A percentile compares a stretch with the other conserved stretches of the same genome.
These are phyloP conservation scores for Calephelis perditalis DNA, from an alignment of 2,888 invertebrate genomes.

Conservation along the genomic window DNA sequence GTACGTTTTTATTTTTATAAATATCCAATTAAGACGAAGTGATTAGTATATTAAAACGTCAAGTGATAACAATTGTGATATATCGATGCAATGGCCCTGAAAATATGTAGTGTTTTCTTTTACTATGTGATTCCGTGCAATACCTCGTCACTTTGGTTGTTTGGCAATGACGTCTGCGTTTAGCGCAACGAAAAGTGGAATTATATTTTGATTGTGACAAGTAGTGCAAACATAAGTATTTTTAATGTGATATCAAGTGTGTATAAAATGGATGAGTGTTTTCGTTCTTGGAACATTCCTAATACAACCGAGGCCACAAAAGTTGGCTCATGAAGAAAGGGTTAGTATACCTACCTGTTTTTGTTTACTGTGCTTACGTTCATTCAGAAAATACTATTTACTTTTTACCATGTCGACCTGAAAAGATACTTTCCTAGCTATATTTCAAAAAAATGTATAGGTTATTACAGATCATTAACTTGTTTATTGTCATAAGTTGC, in stretches of 20 bases:
- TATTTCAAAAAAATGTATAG: constrained; percentile 36
- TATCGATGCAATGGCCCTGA: constrained; percentile 59
- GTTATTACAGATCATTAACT: constrained; percentile 47
- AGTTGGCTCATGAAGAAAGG: constrained; percentile 78
- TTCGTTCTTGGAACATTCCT: constrained; percentile 64
- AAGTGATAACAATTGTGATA: constrained; percentile 75
- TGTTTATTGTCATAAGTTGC: constrained; percentile 43
- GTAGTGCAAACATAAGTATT: constrained; percentile 69
- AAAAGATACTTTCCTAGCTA: constrained; percentile 3
- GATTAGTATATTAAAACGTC: constrained; percentile 64
- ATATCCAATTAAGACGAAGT: constrained; percentile 61
- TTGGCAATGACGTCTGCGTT: constrained; percentile 78
- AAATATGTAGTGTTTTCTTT: constrained; percentile 67
- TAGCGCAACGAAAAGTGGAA: constrained; percentile 76
- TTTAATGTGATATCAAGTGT: constrained; percentile 67
- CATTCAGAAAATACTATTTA: constrained; percentile 3
- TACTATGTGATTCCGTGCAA: constrained; percentile 71
- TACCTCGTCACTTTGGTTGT: constrained; percentile 75
- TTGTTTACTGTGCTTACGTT: constrained; percentile 33
- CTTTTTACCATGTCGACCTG: constrained; percentile 14
- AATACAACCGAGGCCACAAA: constrained; percentile 66
- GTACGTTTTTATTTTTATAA: constrained; percentile 75
- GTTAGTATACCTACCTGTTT: constrained; percentile 72
- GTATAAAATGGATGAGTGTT: constrained; percentile 73
- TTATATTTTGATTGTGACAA: constrained; percentile 75